A percentile compares a stretch with the other conserved stretches of the same genome.
These are phyloP conservation scores for Oceanodroma tethys DNA, from an alignment of 2,113 vertebrate genomes.

Conservation along the genomic window DNA sequence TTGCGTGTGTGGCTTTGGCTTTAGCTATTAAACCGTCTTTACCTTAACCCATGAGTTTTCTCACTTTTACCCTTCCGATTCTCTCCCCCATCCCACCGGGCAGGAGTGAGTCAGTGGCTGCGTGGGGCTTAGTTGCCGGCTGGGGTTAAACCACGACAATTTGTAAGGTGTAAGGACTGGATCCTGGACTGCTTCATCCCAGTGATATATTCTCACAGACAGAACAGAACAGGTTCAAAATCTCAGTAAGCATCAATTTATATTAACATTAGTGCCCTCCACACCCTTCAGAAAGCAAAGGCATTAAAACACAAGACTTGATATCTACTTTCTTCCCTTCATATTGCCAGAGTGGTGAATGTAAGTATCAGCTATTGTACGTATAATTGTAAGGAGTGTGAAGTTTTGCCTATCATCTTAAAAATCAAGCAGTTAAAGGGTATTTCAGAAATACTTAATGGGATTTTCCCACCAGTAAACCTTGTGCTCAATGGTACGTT, in stretches of 20 bases:
- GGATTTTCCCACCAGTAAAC: constrained; percentile 79
- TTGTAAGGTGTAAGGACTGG: not conserved
- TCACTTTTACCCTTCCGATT: too few relatives aligned
- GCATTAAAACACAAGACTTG: not conserved
- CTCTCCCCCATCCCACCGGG: too few relatives aligned
- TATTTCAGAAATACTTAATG: constrained; percentile 74
- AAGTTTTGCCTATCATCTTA: constrained; percentile 59
- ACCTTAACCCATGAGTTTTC: too few relatives aligned
- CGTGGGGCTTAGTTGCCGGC: too few relatives aligned
- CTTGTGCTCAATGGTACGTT: constrained; percentile 52
- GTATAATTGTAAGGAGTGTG: not conserved
- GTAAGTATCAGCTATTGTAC: not conserved
- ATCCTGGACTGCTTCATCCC: not conserved
- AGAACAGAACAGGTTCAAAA: not conserved
- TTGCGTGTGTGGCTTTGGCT: too few relatives aligned
- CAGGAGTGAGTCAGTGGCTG: too few relatives aligned
- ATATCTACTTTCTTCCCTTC: not conserved
- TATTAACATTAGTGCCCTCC: not conserved
- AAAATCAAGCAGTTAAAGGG: constrained; percentile 70
- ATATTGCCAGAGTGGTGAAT: not conserved
- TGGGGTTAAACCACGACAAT: too few relatives aligned
- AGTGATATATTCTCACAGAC: not conserved
- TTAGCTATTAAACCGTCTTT: too few relatives aligned
- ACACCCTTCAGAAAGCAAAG: not conserved
- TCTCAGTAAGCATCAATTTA: not conserved